Conservation (phyloP, 1,140 invertebrate genomes). For the Micrasema longulum region DNA sequence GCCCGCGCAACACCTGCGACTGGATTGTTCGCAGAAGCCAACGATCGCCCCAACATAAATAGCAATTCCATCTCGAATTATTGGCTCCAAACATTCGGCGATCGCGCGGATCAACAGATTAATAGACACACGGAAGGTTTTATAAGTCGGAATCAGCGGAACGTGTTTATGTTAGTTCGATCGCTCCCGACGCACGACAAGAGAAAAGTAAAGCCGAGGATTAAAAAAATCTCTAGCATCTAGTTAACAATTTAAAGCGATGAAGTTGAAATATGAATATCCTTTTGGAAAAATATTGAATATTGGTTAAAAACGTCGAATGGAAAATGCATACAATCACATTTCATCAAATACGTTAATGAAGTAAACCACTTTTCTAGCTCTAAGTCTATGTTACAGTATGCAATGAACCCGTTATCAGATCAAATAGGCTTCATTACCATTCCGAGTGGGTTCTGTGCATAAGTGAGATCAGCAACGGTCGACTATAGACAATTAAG, state of each 20-base stretch:
- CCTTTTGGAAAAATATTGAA: no score
- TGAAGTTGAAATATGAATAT: no score
- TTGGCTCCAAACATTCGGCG: constrained; percentile 8
- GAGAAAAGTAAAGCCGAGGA: no score
- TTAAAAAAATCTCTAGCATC: no score
- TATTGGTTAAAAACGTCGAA: no score
- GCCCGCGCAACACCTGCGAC: constrained; percentile 41
- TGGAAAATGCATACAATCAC: no score
- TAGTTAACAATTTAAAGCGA: no score
- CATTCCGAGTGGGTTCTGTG: constrained; percentile 16
- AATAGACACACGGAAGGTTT: background rate
- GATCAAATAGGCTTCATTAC: constrained; percentile 19
- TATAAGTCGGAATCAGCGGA: no score
- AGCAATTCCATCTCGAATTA: constrained; percentile 7
- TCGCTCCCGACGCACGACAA: no score
- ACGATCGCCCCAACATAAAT: constrained; percentile 35
- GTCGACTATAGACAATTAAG: constrained; percentile 17
- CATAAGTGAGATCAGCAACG: constrained; percentile 1
- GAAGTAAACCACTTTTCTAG: background rate
- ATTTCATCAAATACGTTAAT: no score
- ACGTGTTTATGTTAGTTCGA: no score
- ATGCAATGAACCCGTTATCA: constrained; percentile 21
- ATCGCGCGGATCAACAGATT: background rate
- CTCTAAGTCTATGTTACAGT: constrained; percentile 2
- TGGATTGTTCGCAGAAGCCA: constrained; percentile 41